Evolutionary conservation across 2,113 vertebrate genomes (phyloP).

Genomic region (Phalacrocorax pelagicus): DNA sequence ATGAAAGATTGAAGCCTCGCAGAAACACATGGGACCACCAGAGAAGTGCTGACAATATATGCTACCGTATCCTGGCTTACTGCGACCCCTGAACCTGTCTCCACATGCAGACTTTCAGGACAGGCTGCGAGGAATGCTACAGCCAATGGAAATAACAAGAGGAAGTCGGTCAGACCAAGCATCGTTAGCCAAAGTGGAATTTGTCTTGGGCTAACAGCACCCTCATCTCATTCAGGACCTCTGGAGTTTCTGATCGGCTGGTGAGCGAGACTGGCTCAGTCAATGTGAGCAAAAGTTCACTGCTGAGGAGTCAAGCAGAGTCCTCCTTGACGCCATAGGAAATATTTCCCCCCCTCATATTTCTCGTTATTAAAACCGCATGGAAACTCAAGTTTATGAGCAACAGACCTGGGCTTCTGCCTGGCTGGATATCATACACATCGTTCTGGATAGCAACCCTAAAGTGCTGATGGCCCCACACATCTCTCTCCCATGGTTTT

Average conservation of each 20-base stretch:
- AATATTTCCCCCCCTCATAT: neutral
- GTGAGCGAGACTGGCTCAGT: fast-evolving
- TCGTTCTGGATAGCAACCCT: neutral
- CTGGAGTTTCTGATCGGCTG: neutral
- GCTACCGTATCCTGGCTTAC: neutral
- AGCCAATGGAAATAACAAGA: conserved; percentile 42
- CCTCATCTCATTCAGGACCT: neutral
- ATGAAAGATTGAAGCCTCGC: conserved; percentile 36
- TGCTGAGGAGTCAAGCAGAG: neutral
- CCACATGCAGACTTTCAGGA: neutral
- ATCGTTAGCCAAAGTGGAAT: neutral
- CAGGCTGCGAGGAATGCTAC: neutral
- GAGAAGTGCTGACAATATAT: conserved; percentile 41
- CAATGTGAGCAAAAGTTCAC: neutral
- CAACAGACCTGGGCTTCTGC: neutral
- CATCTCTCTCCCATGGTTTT: fast-evolving
- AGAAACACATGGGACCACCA: conserved; percentile 50
- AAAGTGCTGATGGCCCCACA: neutral
- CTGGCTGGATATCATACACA: neutral
- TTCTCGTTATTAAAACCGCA: neutral
- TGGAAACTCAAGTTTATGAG: neutral
- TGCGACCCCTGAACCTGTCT: neutral
- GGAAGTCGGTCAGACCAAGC: neutral
- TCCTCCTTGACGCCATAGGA: neutral
- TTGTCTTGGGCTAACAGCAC: neutral